Evolutionary conservation across 2,113 vertebrate species (phyloP), one percentile per base, ranked within the genome.

Genomic region (Chloropsis hardwickii): DNA sequence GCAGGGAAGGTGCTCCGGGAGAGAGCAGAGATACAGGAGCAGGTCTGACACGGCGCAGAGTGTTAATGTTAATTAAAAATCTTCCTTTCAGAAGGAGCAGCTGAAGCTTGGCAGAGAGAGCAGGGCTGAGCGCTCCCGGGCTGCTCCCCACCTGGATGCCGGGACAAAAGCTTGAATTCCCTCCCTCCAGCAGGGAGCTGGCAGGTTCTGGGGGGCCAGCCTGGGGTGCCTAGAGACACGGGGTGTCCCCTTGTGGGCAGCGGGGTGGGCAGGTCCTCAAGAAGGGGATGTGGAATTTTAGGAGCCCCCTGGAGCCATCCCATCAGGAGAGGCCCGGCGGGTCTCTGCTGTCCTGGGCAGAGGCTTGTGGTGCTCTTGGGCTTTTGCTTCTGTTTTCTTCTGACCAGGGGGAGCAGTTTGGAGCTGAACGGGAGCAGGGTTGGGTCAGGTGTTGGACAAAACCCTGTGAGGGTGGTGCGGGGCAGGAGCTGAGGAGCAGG

Each of bases 381-480:
- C 71, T 86, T 50, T 37, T 42, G 29, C 21, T 51, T 37, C 53
- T 58, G 21, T 58, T 50, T 44, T 6, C 44, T 31, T 50, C 33
- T 37, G 56, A 20, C 31, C 1, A 12, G 31, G 31, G 15, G 15
- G 5, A 40, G 40, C 40, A 40, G 9, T 8, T 66, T 58, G 16
- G 35, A 35, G 70, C 51, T 35, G 44, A 29, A 76, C 35, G 35
- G 25, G 51, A 40, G 25, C 61, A 22, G 37, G 2, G 51, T 51
- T 51, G 62, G 44, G 61, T 50, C 10, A 9, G 12, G 24, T 9
- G 35, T 11, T 16, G 31, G 25, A 14, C 1, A 0, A 17, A 35
- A 25, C 24, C 42, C 51, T 5, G 35, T 7, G 61, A 48, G 69
- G 23, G 14, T 10, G 48, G 14, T 39, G 81, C 19, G 4, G 40